Conservation (phyloP, 2,797 vertebrate genomes). For the Anguilla anguilla region DNA sequence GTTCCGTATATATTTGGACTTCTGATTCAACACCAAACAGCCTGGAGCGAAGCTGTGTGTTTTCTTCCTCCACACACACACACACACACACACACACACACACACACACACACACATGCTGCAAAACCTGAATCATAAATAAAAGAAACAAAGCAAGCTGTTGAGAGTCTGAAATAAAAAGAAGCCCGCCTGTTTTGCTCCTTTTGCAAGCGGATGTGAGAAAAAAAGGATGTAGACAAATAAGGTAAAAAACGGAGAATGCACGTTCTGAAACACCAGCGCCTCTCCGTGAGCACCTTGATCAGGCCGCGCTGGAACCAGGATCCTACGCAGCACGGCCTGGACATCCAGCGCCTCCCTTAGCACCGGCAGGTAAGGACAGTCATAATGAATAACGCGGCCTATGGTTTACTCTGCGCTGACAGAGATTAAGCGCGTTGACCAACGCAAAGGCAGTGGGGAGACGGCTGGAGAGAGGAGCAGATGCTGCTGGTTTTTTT, state of each 20-base stretch:
- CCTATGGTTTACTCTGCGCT: conserved; percentile 38
- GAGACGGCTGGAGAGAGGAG: conserved; percentile 39
- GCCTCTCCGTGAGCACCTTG: neutral
- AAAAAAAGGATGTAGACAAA: neutral
- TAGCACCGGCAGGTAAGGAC: neutral
- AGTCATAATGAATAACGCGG: conserved; percentile 52
- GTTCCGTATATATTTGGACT: conserved; percentile 9
- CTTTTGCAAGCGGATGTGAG: conserved; percentile 4
- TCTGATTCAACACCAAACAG: neutral
- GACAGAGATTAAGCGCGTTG: neutral
- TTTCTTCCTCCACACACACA: neutral
- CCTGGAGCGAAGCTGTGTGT: neutral
- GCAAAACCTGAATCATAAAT: neutral
- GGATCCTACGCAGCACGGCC: neutral
- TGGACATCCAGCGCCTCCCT: neutral
- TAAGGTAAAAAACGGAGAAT: neutral
- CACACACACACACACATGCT: neutral
- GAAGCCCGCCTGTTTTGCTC: neutral
- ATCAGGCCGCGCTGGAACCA: neutral
- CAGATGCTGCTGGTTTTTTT: conserved; percentile 37
- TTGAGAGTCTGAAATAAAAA: neutral
- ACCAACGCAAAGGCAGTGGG: neutral
- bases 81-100: neutral
- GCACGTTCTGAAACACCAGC: neutral
- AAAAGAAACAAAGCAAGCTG: neutral